Base-by-base conservation (phyloP, 2,888 invertebrate genomes). In the Scaptomyza tumidula region DNA sequence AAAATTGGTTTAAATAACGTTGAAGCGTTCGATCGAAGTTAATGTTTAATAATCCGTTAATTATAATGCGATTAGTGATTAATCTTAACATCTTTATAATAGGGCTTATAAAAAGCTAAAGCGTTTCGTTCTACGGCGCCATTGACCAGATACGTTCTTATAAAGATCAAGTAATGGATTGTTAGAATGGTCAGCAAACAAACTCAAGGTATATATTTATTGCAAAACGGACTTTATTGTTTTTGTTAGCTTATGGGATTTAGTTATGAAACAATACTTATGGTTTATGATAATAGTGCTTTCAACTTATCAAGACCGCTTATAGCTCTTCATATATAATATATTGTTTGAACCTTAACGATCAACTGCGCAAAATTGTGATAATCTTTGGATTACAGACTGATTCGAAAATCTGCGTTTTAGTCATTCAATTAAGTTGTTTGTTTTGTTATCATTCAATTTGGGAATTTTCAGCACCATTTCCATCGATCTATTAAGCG, bases 71-170 rank as follows among this genome's bases (percentile, higher is more conserved):
- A 71, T 71, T 75, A 67, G 16, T 52, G 9, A 24, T 49, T 64
- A 68, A 68, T 77, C 77, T 76, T 39, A 64, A 71, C 46, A 61
- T 67, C 60, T 75, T 75, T 72, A 72, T 76, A 44, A 31, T 48
- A 19, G 63, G 48, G 54, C 41, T 63, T 49, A 67, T 64, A 33
- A 39, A 57, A 44, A 24, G 16, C 11, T 46, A n/a, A 31, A 54
- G 66, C 6, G 11, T 7, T 50, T 35, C 53, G 11, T 19, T 16
- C 27, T 43, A 45, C 44, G 48, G 44, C 73, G 71, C 53, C 59
- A 35, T 35, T 50, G n/a, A 11, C 7, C 13, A 43, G 14, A 33
- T 58, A 11, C 35, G 37, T 3, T 7, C 27, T 0, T 6, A 37
- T 9, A 27, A n/a, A 24, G 24, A 61, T 61, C 29, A 58, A 14